Conservation (phyloP, 2,888 invertebrate genomes). For the Eristalinus aeneus region DNA sequence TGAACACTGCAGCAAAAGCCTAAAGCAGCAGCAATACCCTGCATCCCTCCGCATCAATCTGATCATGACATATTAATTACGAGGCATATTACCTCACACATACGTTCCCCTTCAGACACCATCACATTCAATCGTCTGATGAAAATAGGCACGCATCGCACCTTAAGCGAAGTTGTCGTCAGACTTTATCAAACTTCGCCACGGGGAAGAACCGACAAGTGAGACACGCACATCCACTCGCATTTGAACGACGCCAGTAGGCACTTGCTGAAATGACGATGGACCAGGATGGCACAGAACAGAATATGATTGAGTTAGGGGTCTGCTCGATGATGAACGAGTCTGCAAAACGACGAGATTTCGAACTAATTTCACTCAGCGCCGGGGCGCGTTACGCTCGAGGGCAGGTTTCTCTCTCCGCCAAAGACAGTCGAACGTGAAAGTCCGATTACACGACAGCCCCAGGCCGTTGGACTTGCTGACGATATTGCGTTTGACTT, state of each 20-base stretch:
- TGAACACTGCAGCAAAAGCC: not conserved
- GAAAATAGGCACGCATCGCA: not conserved
- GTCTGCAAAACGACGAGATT: not conserved
- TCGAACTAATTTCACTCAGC: not conserved
- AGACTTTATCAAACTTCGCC: not conserved
- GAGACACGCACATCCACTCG: not conserved
- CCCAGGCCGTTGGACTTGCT: not conserved
- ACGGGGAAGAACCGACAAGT: not conserved
- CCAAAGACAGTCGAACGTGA: not conserved
- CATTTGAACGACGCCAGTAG: not conserved
- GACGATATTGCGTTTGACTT: not conserved
- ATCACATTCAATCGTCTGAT: not conserved
- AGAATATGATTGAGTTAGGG: not conserved
- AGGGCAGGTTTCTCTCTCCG: not conserved
- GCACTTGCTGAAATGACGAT: not conserved
- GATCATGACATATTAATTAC: not conserved
- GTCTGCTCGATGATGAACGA: not conserved
- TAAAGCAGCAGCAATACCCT: not conserved
- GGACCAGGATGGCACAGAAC: not conserved
- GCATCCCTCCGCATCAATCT: not conserved
- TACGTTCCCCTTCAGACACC: no score
- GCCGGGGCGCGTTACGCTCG: not conserved
- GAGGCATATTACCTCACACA: not conserved
- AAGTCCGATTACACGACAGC: not conserved
- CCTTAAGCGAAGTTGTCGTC: not conserved